A percentile compares a stretch with the other conserved stretches of the same genome.
Evolutionary conservation across 64 coral and sea anemone genomes (phyloP).

Genomic region (Actinia equina): DNA sequence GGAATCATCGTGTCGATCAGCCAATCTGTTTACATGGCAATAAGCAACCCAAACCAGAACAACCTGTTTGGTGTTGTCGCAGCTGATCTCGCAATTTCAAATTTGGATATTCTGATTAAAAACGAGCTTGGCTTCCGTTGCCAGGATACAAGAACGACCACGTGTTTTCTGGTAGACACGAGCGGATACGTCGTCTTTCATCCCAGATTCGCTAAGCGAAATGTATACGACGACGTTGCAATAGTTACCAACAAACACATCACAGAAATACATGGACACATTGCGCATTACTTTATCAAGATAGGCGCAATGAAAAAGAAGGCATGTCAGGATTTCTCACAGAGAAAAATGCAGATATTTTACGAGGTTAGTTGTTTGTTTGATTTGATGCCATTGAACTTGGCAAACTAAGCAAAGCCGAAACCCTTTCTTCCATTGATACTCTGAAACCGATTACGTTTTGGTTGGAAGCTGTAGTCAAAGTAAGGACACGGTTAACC

Average conservation of each 20-base stretch:
- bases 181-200: slow-evolving; percentile 52
- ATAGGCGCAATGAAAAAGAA: slow-evolving; percentile 17
- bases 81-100: slow-evolving; percentile 42
- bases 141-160: background rate
- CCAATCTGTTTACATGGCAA: slow-evolving; percentile 12
- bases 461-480: no score
- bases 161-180: slow-evolving; percentile 40
- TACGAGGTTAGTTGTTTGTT: slow-evolving; percentile 38
- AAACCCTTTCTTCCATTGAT: no score
- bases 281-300: slow-evolving; percentile 26
- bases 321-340: slow-evolving; percentile 37
- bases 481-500: no score
- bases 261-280: slow-evolving; percentile 16
- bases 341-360: slow-evolving; percentile 33
- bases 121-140: slow-evolving; percentile 31
- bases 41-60: background rate
- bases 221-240: slow-evolving; percentile 21
- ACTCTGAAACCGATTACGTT: no score
- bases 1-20: slow-evolving; percentile 36
- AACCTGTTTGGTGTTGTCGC: slow-evolving; percentile 49
- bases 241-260: slow-evolving; percentile 42
- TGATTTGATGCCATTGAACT: background rate
- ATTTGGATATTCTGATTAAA: background rate
- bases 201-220: slow-evolving; percentile 29
- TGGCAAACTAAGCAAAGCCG: background rate